Percentiles rank a stretch among this genome's conserved stretches.
Conservation (phyloP, 2,888 invertebrate genomes). For the Cheilosia impressa region DNA sequence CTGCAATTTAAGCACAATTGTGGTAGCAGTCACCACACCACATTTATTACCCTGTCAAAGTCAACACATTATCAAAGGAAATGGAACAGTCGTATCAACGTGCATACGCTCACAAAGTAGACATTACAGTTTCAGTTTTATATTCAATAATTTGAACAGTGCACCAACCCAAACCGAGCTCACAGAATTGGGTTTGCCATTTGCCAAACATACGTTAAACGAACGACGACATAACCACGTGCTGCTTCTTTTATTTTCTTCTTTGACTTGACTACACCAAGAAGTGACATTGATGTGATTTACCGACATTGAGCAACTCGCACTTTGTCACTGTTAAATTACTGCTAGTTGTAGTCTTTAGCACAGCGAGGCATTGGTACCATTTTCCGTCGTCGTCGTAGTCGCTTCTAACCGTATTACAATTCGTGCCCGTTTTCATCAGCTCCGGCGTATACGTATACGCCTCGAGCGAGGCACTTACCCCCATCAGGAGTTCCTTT, state of each 20-base stretch:
- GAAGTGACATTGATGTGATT: slow-evolving; percentile 49
- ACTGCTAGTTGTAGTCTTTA: slow-evolving; percentile 39
- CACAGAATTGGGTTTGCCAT: background rate
- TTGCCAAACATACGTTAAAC: slow-evolving; percentile 4
- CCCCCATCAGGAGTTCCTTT: slow-evolving; percentile 11
- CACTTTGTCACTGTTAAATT: slow-evolving; percentile 35
- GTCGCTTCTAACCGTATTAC: slow-evolving; percentile 49
- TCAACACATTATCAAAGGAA: slow-evolving; percentile 25
- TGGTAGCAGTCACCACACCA: background rate
- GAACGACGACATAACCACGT: slow-evolving; percentile 27
- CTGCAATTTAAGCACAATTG: background rate
- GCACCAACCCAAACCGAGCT: background rate
- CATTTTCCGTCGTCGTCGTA: slow-evolving; percentile 26
- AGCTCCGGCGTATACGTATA: slow-evolving; percentile 19
- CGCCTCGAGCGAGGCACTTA: slow-evolving; percentile 46
- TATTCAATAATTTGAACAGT: slow-evolving; percentile 46
- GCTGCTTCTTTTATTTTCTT: slow-evolving; percentile 6
- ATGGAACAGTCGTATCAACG: slow-evolving; percentile 22
- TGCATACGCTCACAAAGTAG: slow-evolving; percentile 42
- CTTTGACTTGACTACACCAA: slow-evolving; percentile 10
- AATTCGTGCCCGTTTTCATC: slow-evolving; percentile 38
- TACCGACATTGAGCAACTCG: slow-evolving; percentile 44
- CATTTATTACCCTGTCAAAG: slow-evolving; percentile 12
- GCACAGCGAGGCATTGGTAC: slow-evolving; percentile 7
- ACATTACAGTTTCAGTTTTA: slow-evolving; percentile 53